These are phyloP conservation scores for Podilymbus podiceps DNA, from an alignment of 2,113 vertebrate genomes.

Conservation along the genomic window DNA sequence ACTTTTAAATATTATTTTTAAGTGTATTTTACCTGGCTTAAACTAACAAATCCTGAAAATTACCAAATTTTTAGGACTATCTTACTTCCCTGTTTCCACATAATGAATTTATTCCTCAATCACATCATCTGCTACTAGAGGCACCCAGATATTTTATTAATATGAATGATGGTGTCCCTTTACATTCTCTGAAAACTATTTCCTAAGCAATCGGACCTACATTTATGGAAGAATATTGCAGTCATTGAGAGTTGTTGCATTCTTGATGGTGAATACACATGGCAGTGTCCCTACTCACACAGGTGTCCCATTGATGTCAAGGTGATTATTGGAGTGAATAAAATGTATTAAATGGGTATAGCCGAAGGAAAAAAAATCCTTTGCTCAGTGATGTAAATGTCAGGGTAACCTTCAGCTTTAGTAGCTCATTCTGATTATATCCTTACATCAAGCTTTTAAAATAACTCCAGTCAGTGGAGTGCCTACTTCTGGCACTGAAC, in stretches of 20 bases:
- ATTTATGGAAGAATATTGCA: background rate
- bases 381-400: background rate
- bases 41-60: background rate
- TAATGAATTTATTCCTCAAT: background rate
- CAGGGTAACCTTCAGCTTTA: background rate
- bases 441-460: background rate
- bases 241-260: background rate
- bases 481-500: background rate
- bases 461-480: background rate
- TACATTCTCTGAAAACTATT: background rate
- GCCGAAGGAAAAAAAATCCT: background rate
- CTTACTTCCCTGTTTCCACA: background rate
- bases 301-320: background rate
- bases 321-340: background rate
- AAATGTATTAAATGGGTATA: background rate
- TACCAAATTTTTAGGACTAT: background rate
- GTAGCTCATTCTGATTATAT: background rate
- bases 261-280: background rate
- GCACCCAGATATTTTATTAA: background rate
- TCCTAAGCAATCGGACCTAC: background rate
- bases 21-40: background rate
- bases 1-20: background rate
- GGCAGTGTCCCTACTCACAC: background rate
- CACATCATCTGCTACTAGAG: background rate
- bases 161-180: background rate